A percentile compares a stretch with the other conserved stretches of the same genome.
These are phyloP conservation scores for Tychaedon coryphoeus DNA, from an alignment of 2,113 vertebrate genomes.

Conservation along the genomic window DNA sequence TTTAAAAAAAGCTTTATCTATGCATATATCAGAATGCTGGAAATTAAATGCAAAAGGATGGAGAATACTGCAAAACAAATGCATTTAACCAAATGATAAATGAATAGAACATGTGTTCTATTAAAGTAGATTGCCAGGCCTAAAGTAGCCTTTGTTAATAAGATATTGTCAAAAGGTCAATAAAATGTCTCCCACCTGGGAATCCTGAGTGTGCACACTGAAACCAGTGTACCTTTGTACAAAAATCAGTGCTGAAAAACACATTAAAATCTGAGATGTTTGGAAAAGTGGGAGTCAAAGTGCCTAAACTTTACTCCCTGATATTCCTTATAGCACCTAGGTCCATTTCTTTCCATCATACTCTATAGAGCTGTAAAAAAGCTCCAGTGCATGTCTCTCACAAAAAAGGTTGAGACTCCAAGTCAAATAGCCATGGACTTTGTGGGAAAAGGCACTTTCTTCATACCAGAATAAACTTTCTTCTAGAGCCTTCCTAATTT, in stretches of 20 bases:
- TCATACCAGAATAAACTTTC: neutral
- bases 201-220: neutral
- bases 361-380: neutral
- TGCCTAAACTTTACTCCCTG: neutral
- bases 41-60: slow-evolving; percentile 4
- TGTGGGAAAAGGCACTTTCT: neutral
- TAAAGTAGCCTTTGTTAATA: neutral
- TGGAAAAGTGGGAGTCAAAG: neutral
- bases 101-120: neutral
- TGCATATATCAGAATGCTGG: neutral
- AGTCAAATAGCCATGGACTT: neutral
- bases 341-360: neutral
- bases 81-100: neutral
- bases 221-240: neutral
- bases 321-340: neutral
- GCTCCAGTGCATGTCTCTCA: neutral
- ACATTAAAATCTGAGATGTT: accelerated
- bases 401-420: neutral
- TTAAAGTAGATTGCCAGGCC: neutral
- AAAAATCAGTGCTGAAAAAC: neutral
- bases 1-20: neutral
- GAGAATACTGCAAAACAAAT: slow-evolving; percentile 6
- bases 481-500: neutral
- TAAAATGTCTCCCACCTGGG: neutral
- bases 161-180: neutral